Base-by-base conservation (phyloP, 2,888 invertebrate genomes). In the Polydrusus cervinus region DNA sequence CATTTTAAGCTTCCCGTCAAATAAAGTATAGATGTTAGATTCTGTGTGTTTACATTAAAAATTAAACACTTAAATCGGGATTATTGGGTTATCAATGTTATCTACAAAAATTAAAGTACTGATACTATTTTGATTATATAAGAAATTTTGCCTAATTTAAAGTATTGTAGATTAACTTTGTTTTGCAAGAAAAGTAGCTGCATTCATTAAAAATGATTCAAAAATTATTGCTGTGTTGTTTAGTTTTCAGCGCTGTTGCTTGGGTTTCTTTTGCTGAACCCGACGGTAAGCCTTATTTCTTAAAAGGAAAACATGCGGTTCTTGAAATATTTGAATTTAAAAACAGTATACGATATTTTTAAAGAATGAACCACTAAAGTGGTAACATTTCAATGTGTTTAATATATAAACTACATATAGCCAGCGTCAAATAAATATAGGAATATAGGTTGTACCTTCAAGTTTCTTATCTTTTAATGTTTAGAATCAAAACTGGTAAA, bases 231-330 rank as follows among this genome's bases (percentile, higher is more conserved):
- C 20, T 53, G n/a, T 53, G 53, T 53, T 25, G 20, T n/a, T n/a
- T 53, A 20, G 53, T 53, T 25, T 20, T 53, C 1, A 53, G 53
- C n/a, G 14, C 53, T 53, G 16, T 53, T 7, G 1, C 3, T 25
- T 51, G 51, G 20, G 2, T 51, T 51, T 51, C 51, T 25, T 53
- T 9, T 53, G 53, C 53, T 53, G 53, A 25, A n/a, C 53, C 53
- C 11, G 25, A 25, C 7, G 53, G 53, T 53, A 53, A 53, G 53
- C 6, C 16, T 47, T 16, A 16, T 47, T 45, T 45, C 2, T 13
- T 45, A 40, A 3, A 11, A 40, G 9, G 10, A 11, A 40, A 11
- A 3, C 40, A 40, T 9, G 8, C 10, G 9, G 8, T 11, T 40
- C 7, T 11, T 2, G 11, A 40, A 8, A 11, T 40, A 40, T 40